Base-by-base conservation (phyloP, 1,140 invertebrate species). In the Drosophila persimilis region DNA sequence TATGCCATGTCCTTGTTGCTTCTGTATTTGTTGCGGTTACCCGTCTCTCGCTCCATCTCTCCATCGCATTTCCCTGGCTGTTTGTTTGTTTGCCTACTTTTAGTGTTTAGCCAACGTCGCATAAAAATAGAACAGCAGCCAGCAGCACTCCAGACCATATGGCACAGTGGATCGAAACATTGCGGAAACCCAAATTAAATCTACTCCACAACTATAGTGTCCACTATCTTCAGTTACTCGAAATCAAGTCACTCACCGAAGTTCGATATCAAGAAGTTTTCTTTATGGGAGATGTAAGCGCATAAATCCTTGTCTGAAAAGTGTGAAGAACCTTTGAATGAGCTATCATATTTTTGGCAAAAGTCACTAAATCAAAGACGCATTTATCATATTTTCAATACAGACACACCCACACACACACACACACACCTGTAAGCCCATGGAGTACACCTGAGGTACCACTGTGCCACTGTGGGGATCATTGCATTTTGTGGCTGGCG, bases 401-500 rank as follows among this genome's bases (percentile, higher is more conserved):
- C 0, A 26, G 4, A 26, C 24, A 26, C 24, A 24, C 24, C 3
- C 22, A 24, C 24, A 26, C 24, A 26, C 24, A 24, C 24, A 24
- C 22, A 24, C 24, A 26, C 24, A 26, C 24, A 13, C 8, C 31
- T 35, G 31, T 35, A 9, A 1, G 11, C 0, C 31, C 11, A 13
- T 11, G 35, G 11, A 3, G 1, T 4, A 39, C 4, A 11, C 11
- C 35, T 13, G 35, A 31, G 3, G 20, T 29, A 26, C 20, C 71
- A 57, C 71, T 64, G 69, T 62, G 41, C 52, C 47, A 31, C 29
- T 39, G 35, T 39, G n/a, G 46, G 59, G 71, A 74, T 61, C 79
- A 83, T 71, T 86, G 81, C 81, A 86, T 81, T 86, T 80, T 88
- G 81, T 74, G 83, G 73, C 72, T 88, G 77, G 58, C 77, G 64